Base-by-base conservation (phyloP, 2,888 invertebrate genomes). In the Thera obeliscata region DNA sequence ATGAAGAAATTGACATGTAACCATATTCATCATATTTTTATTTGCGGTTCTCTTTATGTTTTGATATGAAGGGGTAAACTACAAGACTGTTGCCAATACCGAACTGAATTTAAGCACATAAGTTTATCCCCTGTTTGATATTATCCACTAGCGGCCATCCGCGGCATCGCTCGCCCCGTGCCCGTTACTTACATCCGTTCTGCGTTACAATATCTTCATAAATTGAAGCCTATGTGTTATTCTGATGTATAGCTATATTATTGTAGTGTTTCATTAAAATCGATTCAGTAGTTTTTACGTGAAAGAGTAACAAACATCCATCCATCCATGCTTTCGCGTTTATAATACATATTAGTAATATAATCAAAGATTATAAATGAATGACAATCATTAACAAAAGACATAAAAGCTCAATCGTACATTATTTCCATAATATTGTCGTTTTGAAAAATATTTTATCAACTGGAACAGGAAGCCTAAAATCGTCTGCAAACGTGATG, bases 361-460 rank as follows among this genome's bases (percentile, higher is more conserved):
- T 55, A 8, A 36, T 46, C n/a, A 54, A 46, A 35, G 9, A 62
- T 56, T 56, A 8, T 49, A 41, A 9, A 54, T 22, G 11, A 46
- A 48, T 12, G 7, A 43, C 2, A 38, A 38, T 46, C 38, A 36
- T 57, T 50, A 33, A 33, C 38, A 61, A 66, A 54, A 66, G 57
- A 66, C 61, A 58, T 48, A 43, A 61, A 22, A 48, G 61, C 61
- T 61, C 61, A 62, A 66, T 56, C 55, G 58, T 43, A 62, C 41
- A 54, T 48, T 55, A 52, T 9, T 56, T 8, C 52, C 50, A 57
- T 38, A 49, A 43, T 48, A 61, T 48, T 62, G 46, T 55, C 22
- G 11, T 64, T 55, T 55, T 50, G n/a, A 3, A 52, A 36, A 55
- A 9, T 6, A 46, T 9, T 41, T 41, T 7, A 52, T 12, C 57